Conservation (phyloP, 1,140 invertebrate species). For the Zaprionus africanus region DNA sequence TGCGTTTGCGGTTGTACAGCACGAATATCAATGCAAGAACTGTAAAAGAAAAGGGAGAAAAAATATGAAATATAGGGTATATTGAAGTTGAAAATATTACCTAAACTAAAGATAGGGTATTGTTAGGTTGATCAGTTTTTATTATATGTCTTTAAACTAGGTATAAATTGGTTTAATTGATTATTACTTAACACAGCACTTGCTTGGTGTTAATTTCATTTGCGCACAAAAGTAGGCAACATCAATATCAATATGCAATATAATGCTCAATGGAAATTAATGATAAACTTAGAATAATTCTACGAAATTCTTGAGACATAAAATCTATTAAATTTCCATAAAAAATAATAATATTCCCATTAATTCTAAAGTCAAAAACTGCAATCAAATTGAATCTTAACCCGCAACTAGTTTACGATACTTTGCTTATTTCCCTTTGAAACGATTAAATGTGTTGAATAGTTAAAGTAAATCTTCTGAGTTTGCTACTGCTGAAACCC, state of each 20-base stretch:
- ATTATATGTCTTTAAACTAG: neutral
- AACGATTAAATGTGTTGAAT: neutral
- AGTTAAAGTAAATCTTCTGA: neutral
- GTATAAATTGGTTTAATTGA: neutral
- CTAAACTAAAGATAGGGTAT: neutral
- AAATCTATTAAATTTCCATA: too few species aligned
- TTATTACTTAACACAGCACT: neutral
- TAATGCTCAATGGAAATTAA: too few species aligned
- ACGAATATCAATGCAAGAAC: conserved; percentile 97
- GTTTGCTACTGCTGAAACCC: neutral
- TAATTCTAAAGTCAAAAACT: too few species aligned
- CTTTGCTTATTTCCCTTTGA: neutral
- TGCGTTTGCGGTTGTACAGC: conserved; percentile 95
- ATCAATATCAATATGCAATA: neutral
- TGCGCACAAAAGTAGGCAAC: neutral
- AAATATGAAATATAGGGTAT: neutral
- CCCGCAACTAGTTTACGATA: neutral
- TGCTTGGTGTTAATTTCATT: neutral
- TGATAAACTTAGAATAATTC: neutral
- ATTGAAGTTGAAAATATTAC: neutral
- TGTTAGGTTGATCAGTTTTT: neutral
- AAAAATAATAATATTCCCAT: too few species aligned
- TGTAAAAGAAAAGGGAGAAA: conserved; percentile 78
- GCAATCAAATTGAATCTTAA: too few species aligned
- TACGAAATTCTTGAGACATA: too few species aligned